phyloP scores from a whole-genome alignment of 2,888 invertebrate genomes.

The Sarcophaga subvicina region DNA sequence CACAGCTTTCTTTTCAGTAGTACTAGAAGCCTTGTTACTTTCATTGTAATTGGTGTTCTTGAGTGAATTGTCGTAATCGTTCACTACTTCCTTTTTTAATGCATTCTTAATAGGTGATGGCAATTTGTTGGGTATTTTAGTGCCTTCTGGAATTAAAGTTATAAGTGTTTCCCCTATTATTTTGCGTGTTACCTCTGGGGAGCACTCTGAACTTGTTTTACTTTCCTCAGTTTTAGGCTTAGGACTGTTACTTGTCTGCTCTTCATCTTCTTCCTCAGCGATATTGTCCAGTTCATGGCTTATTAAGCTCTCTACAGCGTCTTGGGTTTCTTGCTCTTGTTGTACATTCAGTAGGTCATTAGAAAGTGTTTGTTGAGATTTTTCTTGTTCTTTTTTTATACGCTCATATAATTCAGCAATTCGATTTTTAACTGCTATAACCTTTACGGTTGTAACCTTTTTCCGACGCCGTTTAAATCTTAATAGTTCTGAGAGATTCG shows the following conservation, averaged over 20 bases:
- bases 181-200: slow-evolving; percentile 52
- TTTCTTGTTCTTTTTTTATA: slow-evolving; percentile 67
- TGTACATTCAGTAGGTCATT: slow-evolving; percentile 38
- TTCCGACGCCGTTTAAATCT: slow-evolving; percentile 50
- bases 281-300: slow-evolving; percentile 16
- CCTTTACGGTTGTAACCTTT: slow-evolving; percentile 71
- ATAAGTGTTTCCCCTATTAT: slow-evolving; percentile 72
- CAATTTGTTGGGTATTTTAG: slow-evolving; percentile 60
- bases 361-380: slow-evolving; percentile 55
- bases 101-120: slow-evolving; percentile 20
- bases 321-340: slow-evolving; percentile 55
- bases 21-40: slow-evolving; percentile 12
- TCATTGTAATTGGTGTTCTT: background rate
- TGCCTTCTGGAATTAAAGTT: slow-evolving; percentile 68
- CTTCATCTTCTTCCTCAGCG: background rate
- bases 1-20: slow-evolving; percentile 42
- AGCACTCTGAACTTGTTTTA: background rate
- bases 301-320: slow-evolving; percentile 53
- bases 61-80: background rate
- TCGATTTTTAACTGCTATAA: slow-evolving; percentile 71
- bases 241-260: background rate
- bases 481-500: slow-evolving; percentile 53
- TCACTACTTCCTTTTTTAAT: background rate
- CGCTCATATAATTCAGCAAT: slow-evolving; percentile 70
- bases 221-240: background rate